These are phyloP conservation scores for Portunus trituberculatus DNA, from an alignment of 1,140 invertebrate genomes.

Conservation along the genomic window DNA sequence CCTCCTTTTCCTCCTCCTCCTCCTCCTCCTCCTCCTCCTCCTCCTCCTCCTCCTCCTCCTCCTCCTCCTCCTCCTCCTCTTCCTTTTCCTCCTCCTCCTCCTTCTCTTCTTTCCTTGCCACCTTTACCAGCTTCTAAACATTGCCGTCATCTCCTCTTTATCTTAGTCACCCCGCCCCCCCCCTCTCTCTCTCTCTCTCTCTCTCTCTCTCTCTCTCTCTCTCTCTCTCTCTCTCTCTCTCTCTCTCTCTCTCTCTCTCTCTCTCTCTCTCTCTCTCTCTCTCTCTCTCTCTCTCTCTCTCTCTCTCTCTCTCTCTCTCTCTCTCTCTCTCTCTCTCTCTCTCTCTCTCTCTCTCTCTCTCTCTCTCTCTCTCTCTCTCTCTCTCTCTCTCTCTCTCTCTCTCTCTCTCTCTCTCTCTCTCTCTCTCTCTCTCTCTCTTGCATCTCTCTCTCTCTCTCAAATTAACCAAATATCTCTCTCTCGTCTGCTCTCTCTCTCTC, in stretches of 20 bases:
- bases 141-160: neutral
- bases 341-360: too few species aligned
- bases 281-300: neutral
- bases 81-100: neutral
- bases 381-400: too few species aligned
- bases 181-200: conserved; percentile 18
- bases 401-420: too few species aligned
- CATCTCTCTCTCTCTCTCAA: too few species aligned
- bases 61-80: neutral
- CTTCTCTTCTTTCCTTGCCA: neutral
- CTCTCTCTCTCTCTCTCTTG: too few species aligned
- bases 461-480: too few species aligned
- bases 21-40: neutral
- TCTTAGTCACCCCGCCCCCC: neutral
- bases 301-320: too few species aligned
- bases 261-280: neutral
- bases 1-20: neutral
- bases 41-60: neutral
- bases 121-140: neutral
- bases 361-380: too few species aligned
- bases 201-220: conserved; percentile 24
- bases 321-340: too few species aligned
- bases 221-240: conserved; percentile 26
- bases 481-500: too few species aligned
- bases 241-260: conserved; percentile 22